phyloP scores from a whole-genome alignment of 2,888 invertebrate species.

The Tetragonula carbonaria region DNA sequence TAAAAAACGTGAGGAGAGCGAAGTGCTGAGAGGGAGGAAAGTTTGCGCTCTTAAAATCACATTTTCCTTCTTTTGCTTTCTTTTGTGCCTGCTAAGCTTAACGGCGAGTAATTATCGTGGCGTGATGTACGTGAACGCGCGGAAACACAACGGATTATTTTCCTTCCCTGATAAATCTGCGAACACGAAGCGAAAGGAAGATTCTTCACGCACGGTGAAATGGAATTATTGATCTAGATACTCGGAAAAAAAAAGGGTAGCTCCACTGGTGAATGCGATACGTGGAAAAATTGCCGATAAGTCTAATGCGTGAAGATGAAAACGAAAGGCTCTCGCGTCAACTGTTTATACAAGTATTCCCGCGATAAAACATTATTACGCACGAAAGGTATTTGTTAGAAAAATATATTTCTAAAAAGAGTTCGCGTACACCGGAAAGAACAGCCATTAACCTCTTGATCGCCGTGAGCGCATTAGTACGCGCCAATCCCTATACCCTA shows the following conservation, averaged over 20 bases:
- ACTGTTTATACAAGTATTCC: too few relatives aligned
- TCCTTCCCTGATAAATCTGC: slow-evolving; percentile 26
- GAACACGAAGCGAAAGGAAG: background rate
- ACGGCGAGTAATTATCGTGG: slow-evolving; percentile 58
- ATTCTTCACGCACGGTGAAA: background rate
- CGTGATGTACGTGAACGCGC: slow-evolving; percentile 4
- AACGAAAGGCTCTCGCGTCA: too few relatives aligned
- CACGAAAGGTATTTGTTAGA: too few relatives aligned
- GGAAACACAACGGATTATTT: slow-evolving; percentile 22
- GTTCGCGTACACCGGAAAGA: background rate
- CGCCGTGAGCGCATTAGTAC: too few relatives aligned
- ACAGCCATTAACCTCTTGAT: background rate
- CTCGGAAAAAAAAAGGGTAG: background rate
- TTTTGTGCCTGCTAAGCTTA: slow-evolving; percentile 35
- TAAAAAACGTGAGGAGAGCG: background rate
- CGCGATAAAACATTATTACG: too few relatives aligned
- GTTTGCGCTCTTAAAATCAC: slow-evolving; percentile 66
- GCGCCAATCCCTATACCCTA: too few relatives aligned
- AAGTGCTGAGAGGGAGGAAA: slow-evolving; percentile 37
- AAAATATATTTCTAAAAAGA: background rate
- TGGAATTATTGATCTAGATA: background rate
- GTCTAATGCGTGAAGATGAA: too few relatives aligned
- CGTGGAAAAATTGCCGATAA: too few relatives aligned
- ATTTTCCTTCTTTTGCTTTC: slow-evolving; percentile 45
- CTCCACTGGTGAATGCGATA: too few relatives aligned